These are phyloP conservation scores for Tapirus indicus DNA, from an alignment of 2,797 vertebrate species.

Conservation along the genomic window DNA sequence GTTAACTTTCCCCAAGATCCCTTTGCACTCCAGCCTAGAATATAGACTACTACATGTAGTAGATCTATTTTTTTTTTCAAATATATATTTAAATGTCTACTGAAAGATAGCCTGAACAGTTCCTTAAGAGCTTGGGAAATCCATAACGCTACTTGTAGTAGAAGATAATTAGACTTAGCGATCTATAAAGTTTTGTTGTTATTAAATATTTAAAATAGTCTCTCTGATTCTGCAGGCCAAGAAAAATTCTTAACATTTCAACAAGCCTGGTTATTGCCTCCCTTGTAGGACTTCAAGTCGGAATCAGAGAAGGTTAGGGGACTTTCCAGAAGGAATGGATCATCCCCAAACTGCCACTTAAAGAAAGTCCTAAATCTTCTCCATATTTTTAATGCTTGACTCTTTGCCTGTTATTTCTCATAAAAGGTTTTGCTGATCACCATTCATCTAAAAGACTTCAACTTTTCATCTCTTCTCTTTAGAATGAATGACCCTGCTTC, in stretches of 20 bases:
- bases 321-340: not conserved
- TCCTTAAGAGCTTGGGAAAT: not conserved
- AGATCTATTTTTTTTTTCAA: not conserved
- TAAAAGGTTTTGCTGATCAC: not conserved
- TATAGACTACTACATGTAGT: accelerated
- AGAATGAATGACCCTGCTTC: not conserved
- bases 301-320: not conserved
- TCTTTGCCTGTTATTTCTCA: not conserved
- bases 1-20: not conserved
- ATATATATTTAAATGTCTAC: not conserved
- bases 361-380: not conserved
- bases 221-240: not conserved
- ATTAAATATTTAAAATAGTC: constrained; percentile 27
- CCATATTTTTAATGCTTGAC: not conserved
- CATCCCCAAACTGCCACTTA: not conserved
- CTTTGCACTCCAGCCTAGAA: not conserved
- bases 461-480: not conserved
- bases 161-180: not conserved
- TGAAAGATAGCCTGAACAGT: not conserved
- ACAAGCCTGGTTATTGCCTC: not conserved
- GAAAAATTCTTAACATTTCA: not conserved
- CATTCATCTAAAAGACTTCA: not conserved
- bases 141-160: not conserved
- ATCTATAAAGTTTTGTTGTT: not conserved
- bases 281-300: not conserved